Evolutionary conservation across 2,797 vertebrate genomes (phyloP).

Genomic region (Staurois parvus): DNA sequence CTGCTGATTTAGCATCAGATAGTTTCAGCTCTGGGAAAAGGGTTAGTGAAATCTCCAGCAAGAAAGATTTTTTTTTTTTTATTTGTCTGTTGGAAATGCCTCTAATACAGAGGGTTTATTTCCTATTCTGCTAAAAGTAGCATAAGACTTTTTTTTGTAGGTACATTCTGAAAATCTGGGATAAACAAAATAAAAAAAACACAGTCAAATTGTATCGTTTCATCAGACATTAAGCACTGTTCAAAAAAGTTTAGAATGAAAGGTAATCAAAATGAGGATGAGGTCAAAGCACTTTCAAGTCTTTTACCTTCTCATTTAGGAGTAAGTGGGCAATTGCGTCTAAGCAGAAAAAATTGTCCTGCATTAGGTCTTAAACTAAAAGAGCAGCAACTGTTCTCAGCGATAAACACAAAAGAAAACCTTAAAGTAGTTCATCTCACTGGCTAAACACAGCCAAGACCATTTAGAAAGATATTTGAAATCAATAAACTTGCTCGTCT

Average conservation of each 20-base stretch:
- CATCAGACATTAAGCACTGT: not conserved
- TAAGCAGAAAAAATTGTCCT: slow-evolving; percentile 1
- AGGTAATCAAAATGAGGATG: not conserved
- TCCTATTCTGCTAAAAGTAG: not conserved
- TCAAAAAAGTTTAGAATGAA: not conserved
- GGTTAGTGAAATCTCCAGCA: not conserved
- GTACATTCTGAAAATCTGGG: not conserved
- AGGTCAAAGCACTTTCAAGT: slow-evolving; percentile 26
- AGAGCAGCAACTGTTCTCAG: not conserved
- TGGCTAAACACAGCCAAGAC: slow-evolving; percentile 21
- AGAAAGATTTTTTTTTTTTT: not conserved
- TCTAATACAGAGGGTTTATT: not conserved
- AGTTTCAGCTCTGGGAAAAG: slow-evolving; percentile 1
- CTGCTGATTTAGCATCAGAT: slow-evolving; percentile 29
- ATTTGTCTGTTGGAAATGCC: not conserved
- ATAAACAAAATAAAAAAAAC: not conserved
- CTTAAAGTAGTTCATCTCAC: slow-evolving; percentile 27
- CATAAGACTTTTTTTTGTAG: not conserved
- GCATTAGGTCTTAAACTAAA: not conserved
- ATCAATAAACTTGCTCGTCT: slow-evolving; percentile 53
- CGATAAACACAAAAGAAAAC: slow-evolving; percentile 7
- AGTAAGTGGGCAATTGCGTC: slow-evolving; percentile 22
- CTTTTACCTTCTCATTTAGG: slow-evolving; percentile 19
- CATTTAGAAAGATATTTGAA: slow-evolving; percentile 38
- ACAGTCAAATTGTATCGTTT: not conserved